Evolutionary conservation across 2,113 vertebrate genomes (phyloP), one percentile per base, ranked within the genome.

Genomic region (Microcebus lehilahytsara): DNA sequence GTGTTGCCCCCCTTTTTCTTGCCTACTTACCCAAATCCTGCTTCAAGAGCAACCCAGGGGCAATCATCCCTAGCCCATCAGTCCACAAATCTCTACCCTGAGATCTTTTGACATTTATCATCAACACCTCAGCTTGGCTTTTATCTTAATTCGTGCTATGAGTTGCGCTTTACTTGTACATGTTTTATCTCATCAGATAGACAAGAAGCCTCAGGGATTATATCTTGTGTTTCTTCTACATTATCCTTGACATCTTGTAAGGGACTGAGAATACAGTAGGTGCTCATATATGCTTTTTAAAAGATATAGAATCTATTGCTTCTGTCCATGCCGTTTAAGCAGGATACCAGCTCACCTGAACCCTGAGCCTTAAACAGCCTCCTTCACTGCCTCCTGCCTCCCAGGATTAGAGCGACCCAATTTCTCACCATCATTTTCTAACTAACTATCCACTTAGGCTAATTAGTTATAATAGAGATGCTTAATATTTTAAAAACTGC

Each of bases 401-500:
- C 3, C 37, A 58, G 5, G 4, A 40, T 80, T 86, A 75, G 42
- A 84, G 20, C 93, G 91, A 96, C 89, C 95, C n/a, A 96, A 25
- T 97, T 97, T 96, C 91, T 87, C 58, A 46, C 49, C 91, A 85
- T 92, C 91, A 94, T 91, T 84, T 97, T 92, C 96, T 97, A 94
- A 95, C 56, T 22, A 64, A 64, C 96, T 93, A 89, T 94, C 91
- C 91, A 96, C 78, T 49, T 89, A 62, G 58, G 69, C 83, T 97
- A 96, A 94, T 96, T 92, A 96, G 91, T 93, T 78, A 75, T 10
- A 17, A 78, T 74, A 83, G 81, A 84, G 30, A 49, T 94, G 49
- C 81, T 96, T 71, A n/a, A 46, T 86, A 60, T 84, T 97, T 96
- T 84, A 83, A 88, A 69, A 91, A 77, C 53, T 25, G 14, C 42